Conservation (phyloP, 2,888 invertebrate species). For the Trichopoda pennipes region DNA sequence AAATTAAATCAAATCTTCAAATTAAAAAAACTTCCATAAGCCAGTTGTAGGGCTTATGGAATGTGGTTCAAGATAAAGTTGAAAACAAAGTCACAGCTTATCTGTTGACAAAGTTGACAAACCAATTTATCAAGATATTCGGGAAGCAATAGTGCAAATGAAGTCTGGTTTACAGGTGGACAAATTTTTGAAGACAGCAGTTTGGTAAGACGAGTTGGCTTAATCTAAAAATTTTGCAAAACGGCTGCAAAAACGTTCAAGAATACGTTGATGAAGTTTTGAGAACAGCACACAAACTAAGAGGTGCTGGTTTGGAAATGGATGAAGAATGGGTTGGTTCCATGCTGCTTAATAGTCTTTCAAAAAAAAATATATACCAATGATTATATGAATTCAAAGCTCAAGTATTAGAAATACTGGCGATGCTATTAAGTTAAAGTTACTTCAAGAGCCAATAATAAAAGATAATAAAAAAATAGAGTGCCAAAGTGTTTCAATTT, state of each 20-base stretch:
- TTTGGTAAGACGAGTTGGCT: slow-evolving; percentile 11
- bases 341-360: slow-evolving; percentile 46
- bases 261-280: slow-evolving; percentile 40
- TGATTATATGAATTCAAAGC: slow-evolving; percentile 34
- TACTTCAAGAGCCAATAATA: slow-evolving; percentile 2
- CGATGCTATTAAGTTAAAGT: neutral
- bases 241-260: slow-evolving; percentile 28
- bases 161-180: slow-evolving; percentile 7
- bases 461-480: neutral
- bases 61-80: neutral
- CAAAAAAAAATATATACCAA: slow-evolving; percentile 35
- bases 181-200: slow-evolving; percentile 15
- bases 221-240: slow-evolving; percentile 49
- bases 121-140: slow-evolving; percentile 16
- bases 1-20: neutral
- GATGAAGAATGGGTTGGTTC: slow-evolving; percentile 45
- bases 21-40: neutral
- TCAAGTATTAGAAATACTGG: slow-evolving; percentile 18
- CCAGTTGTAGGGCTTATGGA: neutral
- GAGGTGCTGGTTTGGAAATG: slow-evolving; percentile 30
- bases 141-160: slow-evolving; percentile 7
- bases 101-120: neutral
- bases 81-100: neutral
- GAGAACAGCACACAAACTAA: slow-evolving; percentile 26
- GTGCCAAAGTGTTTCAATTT: slow-evolving; percentile 7